Evolutionary conservation across 2,113 vertebrate species (phyloP).

Genomic region (Leiothrix lutea): DNA sequence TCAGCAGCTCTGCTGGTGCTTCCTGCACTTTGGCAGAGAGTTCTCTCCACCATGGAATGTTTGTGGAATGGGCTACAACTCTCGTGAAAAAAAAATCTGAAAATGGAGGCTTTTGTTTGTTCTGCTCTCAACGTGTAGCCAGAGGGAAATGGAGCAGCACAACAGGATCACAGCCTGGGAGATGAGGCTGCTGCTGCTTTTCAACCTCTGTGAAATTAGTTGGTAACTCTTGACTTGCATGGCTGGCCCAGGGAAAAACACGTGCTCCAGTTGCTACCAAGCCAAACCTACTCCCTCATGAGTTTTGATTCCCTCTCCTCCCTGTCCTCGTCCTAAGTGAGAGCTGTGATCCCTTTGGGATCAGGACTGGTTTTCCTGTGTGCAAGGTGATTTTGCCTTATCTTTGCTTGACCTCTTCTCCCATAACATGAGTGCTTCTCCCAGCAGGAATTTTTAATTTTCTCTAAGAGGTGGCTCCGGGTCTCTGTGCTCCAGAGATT

Average conservation of each 20-base stretch:
- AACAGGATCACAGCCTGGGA: not conserved
- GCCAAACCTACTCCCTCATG: not conserved
- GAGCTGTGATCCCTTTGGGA: not conserved
- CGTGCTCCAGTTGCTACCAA: fast-evolving
- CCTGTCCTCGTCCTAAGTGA: not conserved
- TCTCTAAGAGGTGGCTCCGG: not conserved
- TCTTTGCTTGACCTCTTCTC: fast-evolving
- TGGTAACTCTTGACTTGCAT: not conserved
- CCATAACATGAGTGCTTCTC: not conserved
- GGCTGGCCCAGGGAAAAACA: not conserved
- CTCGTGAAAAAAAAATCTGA: not conserved
- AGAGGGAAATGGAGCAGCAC: not conserved
- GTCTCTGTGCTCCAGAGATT: fast-evolving
- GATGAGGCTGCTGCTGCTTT: not conserved
- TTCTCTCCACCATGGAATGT: not conserved
- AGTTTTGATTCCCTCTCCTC: not conserved
- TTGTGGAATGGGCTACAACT: fast-evolving
- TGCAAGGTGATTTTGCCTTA: not conserved
- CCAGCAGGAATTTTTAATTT: not conserved
- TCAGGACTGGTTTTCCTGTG: not conserved
- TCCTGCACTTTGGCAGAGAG: slow-evolving; percentile 23
- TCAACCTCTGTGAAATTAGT: not conserved
- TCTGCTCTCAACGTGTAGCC: fast-evolving
- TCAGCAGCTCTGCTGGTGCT: slow-evolving; percentile 48
- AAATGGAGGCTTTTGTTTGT: not conserved